phyloP scores from a whole-genome alignment of 2,888 invertebrate genomes.

The Apodemia hepburni region DNA sequence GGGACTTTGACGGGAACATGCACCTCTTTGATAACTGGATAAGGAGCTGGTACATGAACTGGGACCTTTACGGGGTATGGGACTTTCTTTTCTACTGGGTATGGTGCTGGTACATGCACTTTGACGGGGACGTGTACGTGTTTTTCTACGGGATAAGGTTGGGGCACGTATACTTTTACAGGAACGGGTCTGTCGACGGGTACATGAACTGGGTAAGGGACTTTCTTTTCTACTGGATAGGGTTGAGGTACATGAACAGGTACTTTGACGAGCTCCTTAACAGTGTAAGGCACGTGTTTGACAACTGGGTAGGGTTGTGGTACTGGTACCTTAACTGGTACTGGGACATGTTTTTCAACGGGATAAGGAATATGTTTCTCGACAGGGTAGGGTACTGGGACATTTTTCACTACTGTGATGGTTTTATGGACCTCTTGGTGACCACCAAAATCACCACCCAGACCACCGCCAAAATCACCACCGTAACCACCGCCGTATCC shows the following conservation, averaged over 20 bases:
- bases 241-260: constrained; percentile 84
- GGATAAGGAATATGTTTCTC: constrained; percentile 85
- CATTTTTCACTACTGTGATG: constrained; percentile 86
- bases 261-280: constrained; percentile 81
- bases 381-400: constrained; percentile 86
- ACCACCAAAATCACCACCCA: constrained; percentile 47
- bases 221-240: constrained; percentile 83
- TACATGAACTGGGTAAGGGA: constrained; percentile 77
- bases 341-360: constrained; percentile 82
- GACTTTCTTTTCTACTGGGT: constrained; percentile 84
- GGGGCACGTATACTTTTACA: constrained; percentile 77
- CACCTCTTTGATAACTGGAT: constrained; percentile 80
- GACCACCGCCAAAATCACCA: constrained; percentile 34
- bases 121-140: constrained; percentile 84
- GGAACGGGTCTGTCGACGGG: constrained; percentile 74
- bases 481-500: constrained; percentile 49
- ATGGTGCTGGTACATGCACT: constrained; percentile 84
- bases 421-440: constrained; percentile 83
- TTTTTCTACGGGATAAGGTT: constrained; percentile 81
- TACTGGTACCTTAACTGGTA: constrained; percentile 82
- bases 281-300: constrained; percentile 83
- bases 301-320: constrained; percentile 86
- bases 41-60: constrained; percentile 82
- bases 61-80: constrained; percentile 84
- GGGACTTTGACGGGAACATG: constrained; percentile 82